Evolutionary conservation across 37 sponge, comb jelly and placozoan species (phyloP).

Genomic region (Corticium candelabrum): DNA sequence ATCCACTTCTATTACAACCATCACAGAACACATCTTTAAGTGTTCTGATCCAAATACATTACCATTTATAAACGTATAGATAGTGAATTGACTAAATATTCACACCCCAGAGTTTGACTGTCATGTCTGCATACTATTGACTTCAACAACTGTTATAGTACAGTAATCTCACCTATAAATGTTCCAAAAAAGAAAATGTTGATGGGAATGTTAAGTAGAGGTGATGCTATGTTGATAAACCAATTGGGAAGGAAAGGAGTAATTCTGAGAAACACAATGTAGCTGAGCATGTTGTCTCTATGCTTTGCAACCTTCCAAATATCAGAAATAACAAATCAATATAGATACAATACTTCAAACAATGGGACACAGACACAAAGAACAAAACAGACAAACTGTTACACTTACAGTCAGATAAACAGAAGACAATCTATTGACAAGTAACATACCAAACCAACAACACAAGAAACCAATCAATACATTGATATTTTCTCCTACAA

Average conservation of each 20-base stretch:
- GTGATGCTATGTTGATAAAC: constrained; percentile 93
- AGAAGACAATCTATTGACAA: no score
- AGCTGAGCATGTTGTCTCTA: constrained; percentile 55
- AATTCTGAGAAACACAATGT: constrained; percentile 71
- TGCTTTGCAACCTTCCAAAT: constrained; percentile 44
- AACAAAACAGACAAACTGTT: neutral
- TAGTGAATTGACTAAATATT: neutral
- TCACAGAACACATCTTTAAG: no score
- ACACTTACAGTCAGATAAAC: neutral
- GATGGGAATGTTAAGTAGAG: constrained; percentile 69
- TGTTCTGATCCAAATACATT: no score
- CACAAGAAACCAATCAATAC: neutral
- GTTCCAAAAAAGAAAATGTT: constrained; percentile 80
- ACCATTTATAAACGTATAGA: no score
- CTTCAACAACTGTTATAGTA: neutral
- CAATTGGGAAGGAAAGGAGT: constrained; percentile 93
- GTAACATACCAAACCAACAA: neutral
- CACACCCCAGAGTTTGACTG: no score
- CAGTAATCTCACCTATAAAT: constrained; percentile 49
- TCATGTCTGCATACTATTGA: no score
- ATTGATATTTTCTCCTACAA: neutral
- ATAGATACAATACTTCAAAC: neutral
- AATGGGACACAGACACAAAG: neutral
- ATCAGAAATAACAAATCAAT: neutral
- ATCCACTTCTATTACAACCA: no score